Percentiles rank a stretch among this genome's conserved stretches.
phyloP scores from a whole-genome alignment of 2,888 invertebrate species.

The Ectropis crepuscularia region DNA sequence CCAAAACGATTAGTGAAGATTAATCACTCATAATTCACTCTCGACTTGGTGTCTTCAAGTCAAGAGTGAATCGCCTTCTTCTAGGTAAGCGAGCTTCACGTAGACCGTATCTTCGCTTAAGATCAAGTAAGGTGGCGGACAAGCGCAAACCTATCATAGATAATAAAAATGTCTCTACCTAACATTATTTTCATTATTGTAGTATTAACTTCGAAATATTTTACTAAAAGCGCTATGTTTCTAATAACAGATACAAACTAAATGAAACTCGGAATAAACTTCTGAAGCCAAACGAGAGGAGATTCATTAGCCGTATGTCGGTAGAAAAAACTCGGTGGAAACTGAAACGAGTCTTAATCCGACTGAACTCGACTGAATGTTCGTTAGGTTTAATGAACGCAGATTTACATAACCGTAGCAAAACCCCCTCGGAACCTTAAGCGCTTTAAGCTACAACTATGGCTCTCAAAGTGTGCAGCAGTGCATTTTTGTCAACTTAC shows the following conservation, averaged over 20 bases:
- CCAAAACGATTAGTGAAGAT: too few relatives aligned
- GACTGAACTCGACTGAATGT: constrained; percentile 49
- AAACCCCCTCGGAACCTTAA: constrained; percentile 44
- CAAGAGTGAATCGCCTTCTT: too few relatives aligned
- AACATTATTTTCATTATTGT: too few relatives aligned
- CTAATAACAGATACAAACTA: constrained; percentile 8
- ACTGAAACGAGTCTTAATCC: constrained; percentile 52
- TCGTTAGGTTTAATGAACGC: constrained; percentile 69
- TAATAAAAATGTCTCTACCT: too few relatives aligned
- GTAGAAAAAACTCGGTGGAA: constrained; percentile 37
- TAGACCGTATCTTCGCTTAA: too few relatives aligned
- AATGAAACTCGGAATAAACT: constrained; percentile 4
- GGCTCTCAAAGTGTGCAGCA: not conserved
- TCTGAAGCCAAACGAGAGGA: constrained; percentile 19
- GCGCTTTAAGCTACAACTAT: not conserved
- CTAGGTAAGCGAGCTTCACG: too few relatives aligned
- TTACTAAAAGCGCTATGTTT: not conserved
- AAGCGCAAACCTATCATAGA: too few relatives aligned
- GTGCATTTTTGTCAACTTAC: not conserved
- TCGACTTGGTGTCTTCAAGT: too few relatives aligned
- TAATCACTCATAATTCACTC: too few relatives aligned
- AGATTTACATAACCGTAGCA: constrained; percentile 66
- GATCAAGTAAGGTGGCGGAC: too few relatives aligned
- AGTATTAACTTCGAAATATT: too few relatives aligned
- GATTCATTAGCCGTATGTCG: constrained; percentile 40